These are phyloP conservation scores for Ceyx cyanopectus DNA, from an alignment of 2,113 vertebrate genomes.

Conservation along the genomic window DNA sequence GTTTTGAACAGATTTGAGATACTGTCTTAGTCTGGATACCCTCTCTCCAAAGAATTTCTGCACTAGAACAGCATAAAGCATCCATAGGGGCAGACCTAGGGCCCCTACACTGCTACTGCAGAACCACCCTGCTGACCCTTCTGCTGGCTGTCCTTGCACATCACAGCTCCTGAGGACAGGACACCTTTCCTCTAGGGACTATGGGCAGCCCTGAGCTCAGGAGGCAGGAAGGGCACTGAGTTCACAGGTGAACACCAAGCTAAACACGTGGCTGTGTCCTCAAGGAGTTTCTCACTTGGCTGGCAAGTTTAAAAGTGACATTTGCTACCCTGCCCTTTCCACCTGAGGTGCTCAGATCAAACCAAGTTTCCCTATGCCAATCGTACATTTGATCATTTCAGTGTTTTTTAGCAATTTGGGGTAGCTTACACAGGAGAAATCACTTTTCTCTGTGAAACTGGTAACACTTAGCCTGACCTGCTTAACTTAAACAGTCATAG, in stretches of 20 bases:
- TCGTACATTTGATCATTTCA: background rate
- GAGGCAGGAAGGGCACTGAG: too few species aligned
- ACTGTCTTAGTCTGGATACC: background rate
- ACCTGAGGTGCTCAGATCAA: background rate
- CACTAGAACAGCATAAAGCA: background rate
- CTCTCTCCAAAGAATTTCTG: background rate
- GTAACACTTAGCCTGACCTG: background rate
- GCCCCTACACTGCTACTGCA: background rate
- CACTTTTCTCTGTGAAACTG: background rate
- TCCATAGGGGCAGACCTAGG: background rate
- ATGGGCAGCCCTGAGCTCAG: background rate
- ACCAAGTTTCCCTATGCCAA: background rate
- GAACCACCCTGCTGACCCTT: background rate
- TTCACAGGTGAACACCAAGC: too few species aligned
- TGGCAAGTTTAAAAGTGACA: background rate
- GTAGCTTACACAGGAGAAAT: background rate
- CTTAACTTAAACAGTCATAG: background rate
- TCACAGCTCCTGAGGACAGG: accelerated
- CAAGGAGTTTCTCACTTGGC: background rate
- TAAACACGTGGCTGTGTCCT: too few species aligned
- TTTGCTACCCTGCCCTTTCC: background rate
- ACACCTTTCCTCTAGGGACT: background rate
- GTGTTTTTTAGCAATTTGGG: background rate
- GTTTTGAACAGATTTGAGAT: background rate
- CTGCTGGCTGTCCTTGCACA: accelerated